Conservation (phyloP, 1,140 invertebrate species). For the Tetragnatha versicolor region DNA sequence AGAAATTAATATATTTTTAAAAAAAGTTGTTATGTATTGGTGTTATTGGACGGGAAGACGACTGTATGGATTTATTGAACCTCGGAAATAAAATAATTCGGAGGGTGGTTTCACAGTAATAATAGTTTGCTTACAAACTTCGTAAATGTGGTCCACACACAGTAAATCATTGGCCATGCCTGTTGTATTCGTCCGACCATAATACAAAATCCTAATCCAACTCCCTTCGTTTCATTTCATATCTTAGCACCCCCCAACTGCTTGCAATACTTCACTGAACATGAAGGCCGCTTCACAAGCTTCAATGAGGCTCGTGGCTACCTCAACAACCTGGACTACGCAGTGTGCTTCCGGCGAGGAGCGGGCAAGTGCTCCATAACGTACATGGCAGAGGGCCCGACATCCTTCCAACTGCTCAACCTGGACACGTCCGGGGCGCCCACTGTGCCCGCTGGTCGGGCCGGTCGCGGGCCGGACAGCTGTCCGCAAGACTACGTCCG, state of each 20-base stretch:
- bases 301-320: slow-evolving; percentile 70
- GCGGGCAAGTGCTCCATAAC: slow-evolving; percentile 73
- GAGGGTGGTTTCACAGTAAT: too few species aligned
- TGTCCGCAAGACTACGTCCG: slow-evolving; percentile 77
- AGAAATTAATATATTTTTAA: too few species aligned
- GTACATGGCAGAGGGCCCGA: slow-evolving; percentile 68
- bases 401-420: slow-evolving; percentile 70
- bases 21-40: too few species aligned
- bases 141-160: too few species aligned
- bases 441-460: slow-evolving; percentile 71
- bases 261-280: slow-evolving; percentile 73
- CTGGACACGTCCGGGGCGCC: slow-evolving; percentile 59
- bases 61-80: too few species aligned
- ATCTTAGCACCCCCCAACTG: slow-evolving; percentile 71
- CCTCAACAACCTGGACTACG: slow-evolving; percentile 78
- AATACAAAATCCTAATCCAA: too few species aligned
- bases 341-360: slow-evolving; percentile 74
- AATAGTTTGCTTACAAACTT: too few species aligned
- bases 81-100: too few species aligned
- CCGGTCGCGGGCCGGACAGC: slow-evolving; percentile 75
- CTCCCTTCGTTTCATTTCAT: too few species aligned
- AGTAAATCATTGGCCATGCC: too few species aligned
- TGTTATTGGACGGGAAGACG: too few species aligned
- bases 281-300: slow-evolving; percentile 71
- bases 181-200: too few species aligned